These are phyloP conservation scores for Epistrophella euchroma DNA, from an alignment of 2,888 invertebrate genomes.

Conservation along the genomic window DNA sequence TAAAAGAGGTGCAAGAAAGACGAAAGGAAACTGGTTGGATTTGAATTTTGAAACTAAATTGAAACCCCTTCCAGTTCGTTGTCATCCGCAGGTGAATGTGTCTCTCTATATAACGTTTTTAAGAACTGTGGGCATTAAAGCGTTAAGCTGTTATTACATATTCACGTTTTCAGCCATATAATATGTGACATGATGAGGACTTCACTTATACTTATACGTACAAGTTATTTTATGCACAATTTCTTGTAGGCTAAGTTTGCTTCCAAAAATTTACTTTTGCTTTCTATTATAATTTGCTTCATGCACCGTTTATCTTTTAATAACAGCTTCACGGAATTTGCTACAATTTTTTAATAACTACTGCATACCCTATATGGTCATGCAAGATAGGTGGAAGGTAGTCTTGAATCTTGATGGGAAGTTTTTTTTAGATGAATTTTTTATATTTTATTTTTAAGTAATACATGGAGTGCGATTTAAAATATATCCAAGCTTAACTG, in stretches of 20 bases:
- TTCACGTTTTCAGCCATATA: not conserved
- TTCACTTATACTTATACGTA: not conserved
- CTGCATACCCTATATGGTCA: too few species aligned
- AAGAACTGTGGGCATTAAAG: conserved; percentile 34
- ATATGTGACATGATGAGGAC: conserved; percentile 27
- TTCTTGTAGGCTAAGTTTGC: conserved; percentile 8
- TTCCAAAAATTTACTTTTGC: too few species aligned
- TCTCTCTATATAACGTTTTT: not conserved
- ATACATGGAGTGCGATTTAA: too few species aligned
- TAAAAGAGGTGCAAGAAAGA: not conserved
- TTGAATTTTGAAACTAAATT: conserved; percentile 10
- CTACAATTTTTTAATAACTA: too few species aligned
- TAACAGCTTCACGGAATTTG: too few species aligned
- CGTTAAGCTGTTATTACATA: conserved; percentile 31
- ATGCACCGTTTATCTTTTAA: too few species aligned
- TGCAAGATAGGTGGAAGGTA: too few species aligned
- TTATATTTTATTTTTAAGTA: not conserved
- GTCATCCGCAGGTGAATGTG: conserved; percentile 25
- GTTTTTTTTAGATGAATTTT: too few species aligned
- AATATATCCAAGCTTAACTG: too few species aligned
- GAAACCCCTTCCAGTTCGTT: not conserved
- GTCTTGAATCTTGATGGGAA: too few species aligned
- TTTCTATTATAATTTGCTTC: too few species aligned
- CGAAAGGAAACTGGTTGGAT: conserved; percentile 13
- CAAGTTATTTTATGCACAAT: conserved; percentile 17